phyloP scores from a whole-genome alignment of 2,888 invertebrate species.

The Pantelozetes paolii region DNA sequence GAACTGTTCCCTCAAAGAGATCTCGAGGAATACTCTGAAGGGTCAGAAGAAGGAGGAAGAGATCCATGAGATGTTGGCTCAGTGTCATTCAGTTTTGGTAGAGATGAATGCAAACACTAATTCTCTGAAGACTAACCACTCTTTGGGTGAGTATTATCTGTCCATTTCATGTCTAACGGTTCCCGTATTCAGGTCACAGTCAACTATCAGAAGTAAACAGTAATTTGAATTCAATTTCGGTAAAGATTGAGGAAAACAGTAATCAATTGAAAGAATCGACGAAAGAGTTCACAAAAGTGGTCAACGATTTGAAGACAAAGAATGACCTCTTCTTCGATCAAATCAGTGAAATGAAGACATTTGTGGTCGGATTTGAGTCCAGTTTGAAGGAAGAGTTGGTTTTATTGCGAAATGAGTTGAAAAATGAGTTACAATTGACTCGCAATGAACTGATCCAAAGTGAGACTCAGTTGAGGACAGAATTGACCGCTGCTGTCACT shows the following conservation, averaged over 20 bases:
- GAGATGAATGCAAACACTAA: neutral
- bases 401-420: neutral
- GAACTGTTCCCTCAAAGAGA: slow-evolving; percentile 7
- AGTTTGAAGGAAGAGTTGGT: neutral
- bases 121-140: neutral
- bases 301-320: neutral
- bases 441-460: neutral
- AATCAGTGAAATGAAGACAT: neutral
- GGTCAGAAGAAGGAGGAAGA: slow-evolving; percentile 3
- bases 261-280: neutral
- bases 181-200: neutral
- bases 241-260: neutral
- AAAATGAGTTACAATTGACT: neutral
- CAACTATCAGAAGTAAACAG: neutral
- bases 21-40: neutral
- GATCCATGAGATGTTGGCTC: neutral
- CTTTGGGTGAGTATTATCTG: neutral
- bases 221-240: neutral
- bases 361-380: neutral
- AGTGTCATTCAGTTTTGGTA: neutral
- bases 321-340: neutral
- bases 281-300: neutral
- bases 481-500: neutral
- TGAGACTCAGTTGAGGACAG: neutral
- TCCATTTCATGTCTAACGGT: too few species aligned